These are phyloP conservation scores for Synergus umbraculus DNA, from an alignment of 2,888 invertebrate species.

Conservation along the genomic window DNA sequence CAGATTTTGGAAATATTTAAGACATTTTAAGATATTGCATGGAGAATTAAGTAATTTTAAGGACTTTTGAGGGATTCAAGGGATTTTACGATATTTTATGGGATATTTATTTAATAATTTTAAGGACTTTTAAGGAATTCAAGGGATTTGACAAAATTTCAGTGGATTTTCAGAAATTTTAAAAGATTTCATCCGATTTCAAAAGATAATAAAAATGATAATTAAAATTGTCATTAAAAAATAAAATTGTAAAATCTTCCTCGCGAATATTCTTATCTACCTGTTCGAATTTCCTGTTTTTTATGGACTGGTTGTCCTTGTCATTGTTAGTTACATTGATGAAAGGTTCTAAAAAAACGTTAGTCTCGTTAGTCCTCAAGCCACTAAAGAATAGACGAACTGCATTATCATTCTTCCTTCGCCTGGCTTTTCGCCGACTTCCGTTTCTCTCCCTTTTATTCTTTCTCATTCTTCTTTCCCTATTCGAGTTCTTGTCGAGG, in stretches of 20 bases:
- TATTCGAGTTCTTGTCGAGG: constrained; percentile 47
- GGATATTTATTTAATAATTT: too few relatives aligned
- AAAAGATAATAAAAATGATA: not conserved
- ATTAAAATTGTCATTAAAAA: not conserved
- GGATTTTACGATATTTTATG: too few relatives aligned
- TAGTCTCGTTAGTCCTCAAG: constrained; percentile 23
- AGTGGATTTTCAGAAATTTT: too few relatives aligned
- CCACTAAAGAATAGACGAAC: constrained; percentile 29
- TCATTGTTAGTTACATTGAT: constrained; percentile 4
- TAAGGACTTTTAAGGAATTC: too few relatives aligned
- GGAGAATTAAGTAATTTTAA: too few relatives aligned
- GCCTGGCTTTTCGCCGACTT: constrained; percentile 35
- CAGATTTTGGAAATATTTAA: too few relatives aligned
- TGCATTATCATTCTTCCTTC: constrained; percentile 35
- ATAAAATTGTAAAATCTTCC: not conserved
- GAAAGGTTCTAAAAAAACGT: constrained; percentile 15
- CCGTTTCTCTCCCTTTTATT: constrained; percentile 43
- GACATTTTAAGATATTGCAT: too few relatives aligned
- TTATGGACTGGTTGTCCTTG: not conserved
- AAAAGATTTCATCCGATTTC: not conserved
- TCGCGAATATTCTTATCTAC: not conserved
- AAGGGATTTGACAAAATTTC: too few relatives aligned
- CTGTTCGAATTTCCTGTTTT: not conserved
- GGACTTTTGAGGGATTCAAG: too few relatives aligned
- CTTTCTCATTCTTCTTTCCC: constrained; percentile 44